phyloP scores from a whole-genome alignment of 2,113 vertebrate species.

The Acanthisitta chloris region DNA sequence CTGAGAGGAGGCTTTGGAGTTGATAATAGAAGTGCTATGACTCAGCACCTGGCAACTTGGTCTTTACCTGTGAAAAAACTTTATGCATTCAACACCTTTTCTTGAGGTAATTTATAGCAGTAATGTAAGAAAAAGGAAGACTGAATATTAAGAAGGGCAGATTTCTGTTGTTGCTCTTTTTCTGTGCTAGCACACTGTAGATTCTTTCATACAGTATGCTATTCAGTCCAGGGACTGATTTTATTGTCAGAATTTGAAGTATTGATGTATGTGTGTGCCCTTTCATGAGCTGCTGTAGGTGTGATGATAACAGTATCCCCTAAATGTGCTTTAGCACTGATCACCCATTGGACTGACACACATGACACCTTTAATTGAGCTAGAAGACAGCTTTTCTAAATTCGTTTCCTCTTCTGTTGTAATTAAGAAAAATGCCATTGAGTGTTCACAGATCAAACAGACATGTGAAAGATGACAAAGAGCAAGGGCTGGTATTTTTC shows the following conservation, averaged over 20 bases:
- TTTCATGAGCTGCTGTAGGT: background rate
- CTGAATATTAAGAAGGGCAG: background rate
- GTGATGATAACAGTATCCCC: background rate
- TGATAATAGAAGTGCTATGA: background rate
- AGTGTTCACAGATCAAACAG: background rate
- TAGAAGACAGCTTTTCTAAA: background rate
- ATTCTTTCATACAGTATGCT: background rate
- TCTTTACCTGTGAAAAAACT: background rate
- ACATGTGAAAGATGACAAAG: background rate
- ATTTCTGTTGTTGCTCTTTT: background rate
- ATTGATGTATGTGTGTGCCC: conserved; percentile 9
- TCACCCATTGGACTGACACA: background rate
- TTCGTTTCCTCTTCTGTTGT: background rate
- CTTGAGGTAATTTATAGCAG: background rate
- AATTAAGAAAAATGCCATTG: background rate
- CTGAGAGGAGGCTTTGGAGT: background rate
- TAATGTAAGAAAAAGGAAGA: background rate
- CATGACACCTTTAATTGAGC: background rate
- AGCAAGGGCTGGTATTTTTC: background rate
- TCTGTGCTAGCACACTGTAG: background rate
- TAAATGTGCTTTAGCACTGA: conserved; percentile 11
- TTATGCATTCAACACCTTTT: background rate
- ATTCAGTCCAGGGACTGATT: background rate
- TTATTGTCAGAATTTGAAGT: conserved; percentile 26
- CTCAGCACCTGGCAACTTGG: background rate